These are phyloP conservation scores for Crocuta crocuta DNA, from an alignment of 2,113 vertebrate species.

Conservation along the genomic window DNA sequence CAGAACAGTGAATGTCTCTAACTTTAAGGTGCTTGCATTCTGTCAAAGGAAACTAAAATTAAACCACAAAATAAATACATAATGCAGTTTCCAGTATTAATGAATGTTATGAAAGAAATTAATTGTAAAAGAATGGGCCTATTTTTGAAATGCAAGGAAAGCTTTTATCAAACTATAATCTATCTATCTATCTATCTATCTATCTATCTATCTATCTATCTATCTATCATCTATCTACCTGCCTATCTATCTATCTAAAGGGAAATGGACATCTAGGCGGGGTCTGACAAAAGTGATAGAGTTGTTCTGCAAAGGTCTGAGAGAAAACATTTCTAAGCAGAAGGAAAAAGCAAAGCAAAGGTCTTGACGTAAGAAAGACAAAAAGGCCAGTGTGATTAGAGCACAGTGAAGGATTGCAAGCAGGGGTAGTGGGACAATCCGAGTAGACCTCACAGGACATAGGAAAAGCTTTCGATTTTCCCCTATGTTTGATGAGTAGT, in stretches of 20 bases:
- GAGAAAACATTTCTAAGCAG: conserved; percentile 22
- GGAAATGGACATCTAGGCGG: background rate
- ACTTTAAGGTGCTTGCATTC: background rate
- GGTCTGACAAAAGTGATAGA: background rate
- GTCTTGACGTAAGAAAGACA: background rate
- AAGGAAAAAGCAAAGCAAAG: background rate
- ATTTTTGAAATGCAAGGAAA: background rate
- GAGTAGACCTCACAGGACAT: rapidly evolving
- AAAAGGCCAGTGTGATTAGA: background rate
- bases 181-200: background rate
- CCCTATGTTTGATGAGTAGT: background rate
- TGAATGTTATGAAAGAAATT: conserved; percentile 1
- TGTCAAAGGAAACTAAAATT: background rate
- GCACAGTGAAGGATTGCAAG: background rate
- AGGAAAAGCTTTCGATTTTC: background rate
- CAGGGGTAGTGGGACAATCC: rapidly evolving
- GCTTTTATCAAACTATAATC: background rate
- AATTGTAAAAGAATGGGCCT: background rate
- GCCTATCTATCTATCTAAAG: background rate
- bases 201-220: background rate
- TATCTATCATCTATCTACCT: background rate
- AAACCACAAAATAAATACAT: background rate
- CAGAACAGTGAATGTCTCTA: background rate
- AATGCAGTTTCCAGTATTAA: background rate
- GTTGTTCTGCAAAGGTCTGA: background rate